Base-by-base conservation (phyloP, 2,888 invertebrate species). In the Tridacna crocea region DNA sequence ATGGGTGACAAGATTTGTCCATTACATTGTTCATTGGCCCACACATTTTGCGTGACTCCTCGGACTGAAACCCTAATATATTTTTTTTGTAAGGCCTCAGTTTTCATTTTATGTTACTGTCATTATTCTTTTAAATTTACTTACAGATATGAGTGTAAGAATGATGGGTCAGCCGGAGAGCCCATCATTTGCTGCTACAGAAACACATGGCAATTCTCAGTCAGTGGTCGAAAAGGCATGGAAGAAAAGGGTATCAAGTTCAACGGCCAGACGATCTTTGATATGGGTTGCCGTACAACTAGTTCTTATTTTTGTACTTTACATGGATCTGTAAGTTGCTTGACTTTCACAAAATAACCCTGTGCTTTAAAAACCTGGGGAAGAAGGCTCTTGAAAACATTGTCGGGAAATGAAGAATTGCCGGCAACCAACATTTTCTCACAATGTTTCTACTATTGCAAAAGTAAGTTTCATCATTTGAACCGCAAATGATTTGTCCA, bases 281-380 rank as follows among this genome's bases (percentile, higher is more conserved):
- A 83, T 82, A 15, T 91, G 91, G 81, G 87, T 88, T 13, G 36
- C 83, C 17, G 36, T 90, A 12, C 91, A 90, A 61, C 27, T 89
- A 19, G 60, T 87, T 13, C n/a, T 90, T 17, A 89, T 90, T n/a
- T 26, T 89, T 36, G 19, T 91, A 13, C 65, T 92, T 15, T 92
- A 90, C 72, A 66, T 88, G 11, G 92, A 92, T 76, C 88, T 92
- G 92, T 92, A 85, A 90, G 91, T 88, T 60, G 73, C 22, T 1
- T 66, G 8, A 24, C 24, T 17, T 24, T 47, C 63, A 22, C 60
- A 19, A 6, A 24, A 61, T 3, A n/a, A 27, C 6, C 17, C 1
- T 8, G 13, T 1, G 12, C 12, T 36, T 15, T 13, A 27, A 36
- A 3, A 36, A n/a, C 15, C 66, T 6, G 2, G 6, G 4, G 6